phyloP scores from a whole-genome alignment of 2,888 invertebrate species.

The Rhamphomyia laevipes region DNA sequence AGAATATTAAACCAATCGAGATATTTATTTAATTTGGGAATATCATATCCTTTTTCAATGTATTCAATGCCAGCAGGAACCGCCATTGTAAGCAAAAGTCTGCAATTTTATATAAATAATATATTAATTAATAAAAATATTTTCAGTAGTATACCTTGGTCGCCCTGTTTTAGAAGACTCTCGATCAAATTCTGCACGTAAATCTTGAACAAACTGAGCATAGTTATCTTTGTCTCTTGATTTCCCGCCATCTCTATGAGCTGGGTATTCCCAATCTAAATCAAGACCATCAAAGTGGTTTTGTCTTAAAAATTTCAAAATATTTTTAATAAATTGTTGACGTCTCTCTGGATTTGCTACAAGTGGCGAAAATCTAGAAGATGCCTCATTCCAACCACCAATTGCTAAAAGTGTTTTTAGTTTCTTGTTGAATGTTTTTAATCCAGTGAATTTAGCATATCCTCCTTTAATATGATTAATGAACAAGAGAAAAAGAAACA shows the following conservation, averaged over 20 bases:
- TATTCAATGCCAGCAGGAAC: constrained; percentile 90
- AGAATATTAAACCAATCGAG: constrained; percentile 87
- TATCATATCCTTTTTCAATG: constrained; percentile 86
- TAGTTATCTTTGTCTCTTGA: constrained; percentile 78
- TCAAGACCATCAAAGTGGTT: constrained; percentile 90
- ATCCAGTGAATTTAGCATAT: constrained; percentile 84
- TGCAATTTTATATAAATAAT: constrained; percentile 8
- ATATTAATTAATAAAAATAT: neutral
- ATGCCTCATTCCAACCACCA: constrained; percentile 91
- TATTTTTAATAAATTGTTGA: constrained; percentile 70
- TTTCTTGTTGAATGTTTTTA: constrained; percentile 86
- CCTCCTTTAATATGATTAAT: constrained; percentile 49
- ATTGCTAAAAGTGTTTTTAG: constrained; percentile 84
- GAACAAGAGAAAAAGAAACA: no score
- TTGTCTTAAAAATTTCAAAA: constrained; percentile 74
- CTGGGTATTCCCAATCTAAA: constrained; percentile 67
- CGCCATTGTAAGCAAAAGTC: constrained; percentile 80
- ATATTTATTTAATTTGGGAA: constrained; percentile 75
- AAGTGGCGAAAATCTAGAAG: constrained; percentile 74
- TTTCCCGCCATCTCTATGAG: constrained; percentile 50
- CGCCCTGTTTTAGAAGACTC: constrained; percentile 77
- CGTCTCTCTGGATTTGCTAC: constrained; percentile 66
- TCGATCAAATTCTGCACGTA: constrained; percentile 77
- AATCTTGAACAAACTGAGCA: constrained; percentile 74
- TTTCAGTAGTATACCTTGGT: constrained; percentile 34